phyloP scores from a whole-genome alignment of 2,797 vertebrate species.

The Masticophis lateralis region DNA sequence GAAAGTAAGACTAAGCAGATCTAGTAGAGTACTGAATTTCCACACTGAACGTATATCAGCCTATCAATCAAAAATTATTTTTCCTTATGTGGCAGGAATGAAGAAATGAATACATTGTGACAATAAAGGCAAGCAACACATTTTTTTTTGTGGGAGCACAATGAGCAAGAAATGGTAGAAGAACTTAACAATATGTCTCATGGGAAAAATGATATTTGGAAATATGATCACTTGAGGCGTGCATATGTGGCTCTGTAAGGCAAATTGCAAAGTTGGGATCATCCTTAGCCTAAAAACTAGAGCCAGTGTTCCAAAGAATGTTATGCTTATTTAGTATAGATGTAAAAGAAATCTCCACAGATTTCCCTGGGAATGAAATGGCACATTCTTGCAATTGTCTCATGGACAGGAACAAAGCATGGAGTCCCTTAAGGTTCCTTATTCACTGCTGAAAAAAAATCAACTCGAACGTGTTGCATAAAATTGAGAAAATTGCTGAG shows the following conservation, averaged over 20 bases:
- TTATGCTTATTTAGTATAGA: neutral
- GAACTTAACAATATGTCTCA: neutral
- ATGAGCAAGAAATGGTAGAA: neutral
- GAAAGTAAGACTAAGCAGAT: neutral
- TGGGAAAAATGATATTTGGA: neutral
- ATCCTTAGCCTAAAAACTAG: neutral
- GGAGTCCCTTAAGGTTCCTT: neutral
- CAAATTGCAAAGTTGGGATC: neutral
- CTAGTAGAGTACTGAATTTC: neutral
- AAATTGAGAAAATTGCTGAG: neutral
- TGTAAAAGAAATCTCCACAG: neutral
- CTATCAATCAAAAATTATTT: neutral
- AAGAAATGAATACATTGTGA: neutral
- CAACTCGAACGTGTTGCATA: neutral
- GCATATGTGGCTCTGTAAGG: neutral
- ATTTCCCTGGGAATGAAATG: neutral
- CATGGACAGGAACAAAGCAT: neutral
- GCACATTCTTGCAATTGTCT: neutral
- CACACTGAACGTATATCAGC: neutral
- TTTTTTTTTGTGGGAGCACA: neutral
- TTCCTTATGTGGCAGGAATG: neutral
- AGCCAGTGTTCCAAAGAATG: neutral
- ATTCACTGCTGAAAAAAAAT: neutral
- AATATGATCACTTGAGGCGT: neutral
- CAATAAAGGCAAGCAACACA: neutral